These are phyloP conservation scores for Atrina japonica DNA, from an alignment of 2,888 invertebrate species.

Conservation along the genomic window DNA sequence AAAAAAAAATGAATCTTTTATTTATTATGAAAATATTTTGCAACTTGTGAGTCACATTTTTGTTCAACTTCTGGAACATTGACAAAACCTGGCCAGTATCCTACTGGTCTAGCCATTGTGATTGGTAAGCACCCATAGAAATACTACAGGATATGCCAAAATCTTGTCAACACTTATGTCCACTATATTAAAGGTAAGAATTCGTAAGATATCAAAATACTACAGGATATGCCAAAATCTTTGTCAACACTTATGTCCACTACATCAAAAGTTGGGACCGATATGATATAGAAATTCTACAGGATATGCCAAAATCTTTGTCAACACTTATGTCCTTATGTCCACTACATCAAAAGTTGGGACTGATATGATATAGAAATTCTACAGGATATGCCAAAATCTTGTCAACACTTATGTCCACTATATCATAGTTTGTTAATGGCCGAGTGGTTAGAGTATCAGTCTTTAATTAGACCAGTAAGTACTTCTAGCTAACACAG, in stretches of 20 bases:
- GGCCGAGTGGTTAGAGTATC: no score
- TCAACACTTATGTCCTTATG: constrained; percentile 72
- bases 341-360: constrained; percentile 76
- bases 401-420: constrained; percentile 70
- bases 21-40: no score
- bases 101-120: no score
- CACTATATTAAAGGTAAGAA: constrained; percentile 76
- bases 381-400: constrained; percentile 66
- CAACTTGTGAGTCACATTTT: no score
- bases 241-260: constrained; percentile 73
- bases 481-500: no score
- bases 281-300: constrained; percentile 45
- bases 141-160: constrained; percentile 61
- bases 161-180: constrained; percentile 73
- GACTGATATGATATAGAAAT: constrained; percentile 41
- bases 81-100: no score
- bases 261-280: constrained; percentile 76
- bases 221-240: no score
- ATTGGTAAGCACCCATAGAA: constrained; percentile 41
- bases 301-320: constrained; percentile 66
- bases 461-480: no score
- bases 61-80: no score
- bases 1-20: no score
- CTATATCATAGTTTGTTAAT: constrained; percentile 76
- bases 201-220: no score